Evolutionary conservation across 2,113 vertebrate genomes (phyloP), one percentile per base, ranked within the genome.

Genomic region (Eleginops maclovinus): DNA sequence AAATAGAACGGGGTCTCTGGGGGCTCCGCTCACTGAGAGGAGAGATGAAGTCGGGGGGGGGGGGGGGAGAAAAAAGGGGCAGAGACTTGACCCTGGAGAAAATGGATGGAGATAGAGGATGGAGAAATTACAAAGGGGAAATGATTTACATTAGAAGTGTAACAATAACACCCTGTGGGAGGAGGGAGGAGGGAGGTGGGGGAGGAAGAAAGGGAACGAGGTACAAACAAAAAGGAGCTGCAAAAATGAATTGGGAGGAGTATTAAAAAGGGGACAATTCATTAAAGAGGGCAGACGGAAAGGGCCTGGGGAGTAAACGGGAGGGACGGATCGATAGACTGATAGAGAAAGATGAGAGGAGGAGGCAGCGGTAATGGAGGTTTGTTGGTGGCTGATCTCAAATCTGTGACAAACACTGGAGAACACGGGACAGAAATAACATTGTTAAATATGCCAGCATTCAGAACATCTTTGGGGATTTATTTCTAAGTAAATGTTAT

Each of bases 1-100:
- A 93, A 92, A 92, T 93, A 92, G 88, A 91, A 85, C 60, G 28
- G 51, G 43, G 22, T 90, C 88, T 91, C 89, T 41, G 62, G 83
- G 80, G 87, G 65, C 61, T 74, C 14, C 36, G 78, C 78, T 73
- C 62, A 16, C 77, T 68, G 79, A 73, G 85, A 82, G 72, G 73
- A 69, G 82, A 3, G 76, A 87, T 40, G 69, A 75, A 86, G 75
- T 62, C 77, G 40, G 56, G 58, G 31, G 40, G 47, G 40, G 60
- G 61, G 51, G 55, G 64, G 53, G 11, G 43, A 4, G 46, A 24
- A 65, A 21, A 11, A 40, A 6, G 9, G 51, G 26, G 55, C 11
- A 24, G 60, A 58, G 66, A 55, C 46, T 74, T 75, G 74, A 81
- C 85, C 71, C 66, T 14, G 47, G 71, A 83, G 83, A 79, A 85